These are phyloP conservation scores for Ammospiza caudacuta DNA, from an alignment of 2,113 vertebrate genomes.

Conservation along the genomic window DNA sequence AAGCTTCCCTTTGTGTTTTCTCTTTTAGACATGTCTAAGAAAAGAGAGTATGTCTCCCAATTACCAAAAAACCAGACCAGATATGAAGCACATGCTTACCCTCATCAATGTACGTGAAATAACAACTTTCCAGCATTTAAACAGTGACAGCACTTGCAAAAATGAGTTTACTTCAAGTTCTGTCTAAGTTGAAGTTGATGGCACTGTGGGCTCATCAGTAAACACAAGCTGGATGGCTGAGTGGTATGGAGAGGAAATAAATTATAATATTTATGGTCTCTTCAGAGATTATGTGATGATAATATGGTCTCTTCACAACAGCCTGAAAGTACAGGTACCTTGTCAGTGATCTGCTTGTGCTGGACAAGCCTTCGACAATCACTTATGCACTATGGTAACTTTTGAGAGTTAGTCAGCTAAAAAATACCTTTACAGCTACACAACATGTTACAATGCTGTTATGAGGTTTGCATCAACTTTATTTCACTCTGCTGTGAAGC, in stretches of 20 bases:
- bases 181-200: not conserved
- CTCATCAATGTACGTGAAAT: slow-evolving; percentile 13
- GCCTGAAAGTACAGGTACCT: not conserved
- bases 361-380: not conserved
- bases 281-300: not conserved
- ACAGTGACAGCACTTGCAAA: slow-evolving; percentile 9
- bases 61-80: slow-evolving; percentile 46
- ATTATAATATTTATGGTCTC: not conserved
- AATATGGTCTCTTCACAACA: not conserved
- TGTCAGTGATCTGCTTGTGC: not conserved
- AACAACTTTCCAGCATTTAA: not conserved
- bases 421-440: not conserved
- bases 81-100: slow-evolving; percentile 45
- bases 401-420: not conserved
- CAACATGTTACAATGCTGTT: not conserved
- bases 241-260: not conserved
- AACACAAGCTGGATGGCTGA: not conserved
- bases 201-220: not conserved
- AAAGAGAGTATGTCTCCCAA: slow-evolving; percentile 69
- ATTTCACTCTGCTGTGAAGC: not conserved
- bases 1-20: slow-evolving; percentile 16
- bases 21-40: slow-evolving; percentile 74
- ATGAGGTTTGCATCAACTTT: not conserved
- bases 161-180: slow-evolving; percentile 30
- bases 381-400: not conserved